Base-by-base conservation (phyloP, 2,797 vertebrate species). In the Notamacropus eugenii region DNA sequence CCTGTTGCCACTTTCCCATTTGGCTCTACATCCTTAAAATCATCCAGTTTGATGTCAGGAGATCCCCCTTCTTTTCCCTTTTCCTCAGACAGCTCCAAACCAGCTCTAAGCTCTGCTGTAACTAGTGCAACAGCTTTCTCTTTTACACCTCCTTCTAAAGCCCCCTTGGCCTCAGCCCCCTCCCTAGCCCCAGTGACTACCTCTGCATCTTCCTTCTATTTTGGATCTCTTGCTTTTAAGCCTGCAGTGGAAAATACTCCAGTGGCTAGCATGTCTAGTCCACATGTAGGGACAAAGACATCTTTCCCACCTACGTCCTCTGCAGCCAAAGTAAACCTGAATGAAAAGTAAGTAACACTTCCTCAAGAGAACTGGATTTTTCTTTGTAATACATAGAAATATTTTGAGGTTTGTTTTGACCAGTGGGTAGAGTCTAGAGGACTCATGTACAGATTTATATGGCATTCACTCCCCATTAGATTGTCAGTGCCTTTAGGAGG, bases 261-360 rank as follows among this genome's bases (percentile, higher is more conserved):
- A 0, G 90, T 95, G 57, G 40, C 96, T 0, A 96, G 95, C 0
- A 91, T 97, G 1, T 93, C 98, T 4, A 12, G 98, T 4, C 95
- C 98, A 1, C 95, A 98, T 14, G 5, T 93, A 4, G 97, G 96
- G 0, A 91, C 96, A 91, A 99, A 99, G 67, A 92, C 97, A 4
- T 96, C 97, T 11, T 98, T 98, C 31, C 90, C 98, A 11, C 94
- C 98, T 6, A 95, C 98, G 0, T 91, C 98, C 14, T 98, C 99
- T 57, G 97, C 98, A 0, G 99, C 99, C 96, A 99, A 99, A 98
- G 98, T 99, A 90, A 99, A 99, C 99, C 99, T 99, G 34, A 99
- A 92, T 74, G 99, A 99, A 92, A 99, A 99, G 99, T 99, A 98
- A 98, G 97, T 98, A 67, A 52, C 58, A 46, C 19, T 82, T 14